Conservation (phyloP, 2,113 vertebrate genomes). For the Amphilophus citrinellus region DNA sequence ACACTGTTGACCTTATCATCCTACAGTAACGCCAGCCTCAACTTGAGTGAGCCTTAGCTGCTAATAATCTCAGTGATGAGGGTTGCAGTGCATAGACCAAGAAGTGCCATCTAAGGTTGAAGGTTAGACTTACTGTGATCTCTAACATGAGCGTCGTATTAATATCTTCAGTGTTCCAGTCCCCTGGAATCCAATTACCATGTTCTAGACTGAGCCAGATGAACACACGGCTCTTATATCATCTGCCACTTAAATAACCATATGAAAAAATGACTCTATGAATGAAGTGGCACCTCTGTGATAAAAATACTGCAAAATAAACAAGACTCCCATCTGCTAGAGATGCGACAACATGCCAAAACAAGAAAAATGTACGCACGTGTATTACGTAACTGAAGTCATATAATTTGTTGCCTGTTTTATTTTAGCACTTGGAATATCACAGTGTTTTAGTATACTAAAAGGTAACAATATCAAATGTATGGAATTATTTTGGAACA, state of each 20-base stretch:
- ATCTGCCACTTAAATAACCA: not conserved
- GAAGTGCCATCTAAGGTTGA: not conserved
- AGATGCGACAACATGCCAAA: not conserved
- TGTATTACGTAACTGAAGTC: not conserved
- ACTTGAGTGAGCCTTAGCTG: not conserved
- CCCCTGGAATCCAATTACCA: conserved; percentile 73
- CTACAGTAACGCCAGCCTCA: not conserved
- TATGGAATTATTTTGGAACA: not conserved
- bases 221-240: conserved; percentile 34
- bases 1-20: not conserved
- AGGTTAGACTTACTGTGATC: conserved; percentile 40
- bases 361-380: not conserved
- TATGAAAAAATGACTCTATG: not conserved
- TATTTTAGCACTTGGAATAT: not conserved
- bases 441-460: not conserved
- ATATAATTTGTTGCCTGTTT: not conserved
- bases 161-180: conserved; percentile 57
- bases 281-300: not conserved
- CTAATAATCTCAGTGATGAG: not conserved
- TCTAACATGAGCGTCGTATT: conserved; percentile 51
- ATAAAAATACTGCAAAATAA: not conserved
- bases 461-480: not conserved
- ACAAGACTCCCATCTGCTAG: conserved; percentile 12
- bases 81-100: not conserved
- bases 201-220: not conserved